phyloP scores from a whole-genome alignment of 2,797 vertebrate genomes.

The Aldrovandia affinis region DNA sequence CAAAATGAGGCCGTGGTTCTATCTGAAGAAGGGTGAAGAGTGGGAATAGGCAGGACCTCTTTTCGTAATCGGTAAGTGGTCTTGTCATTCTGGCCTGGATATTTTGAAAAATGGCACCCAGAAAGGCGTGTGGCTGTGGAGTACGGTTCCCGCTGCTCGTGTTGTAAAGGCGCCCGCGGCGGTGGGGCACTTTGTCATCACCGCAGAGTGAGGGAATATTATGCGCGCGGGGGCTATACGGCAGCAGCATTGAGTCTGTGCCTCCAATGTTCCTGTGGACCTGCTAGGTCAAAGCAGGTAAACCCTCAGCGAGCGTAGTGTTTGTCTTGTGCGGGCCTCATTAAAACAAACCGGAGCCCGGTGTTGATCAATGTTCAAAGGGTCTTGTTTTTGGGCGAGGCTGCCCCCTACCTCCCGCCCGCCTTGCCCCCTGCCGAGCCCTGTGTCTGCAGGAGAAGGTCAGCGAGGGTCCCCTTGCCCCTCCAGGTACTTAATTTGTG shows the following conservation, averaged over 20 bases:
- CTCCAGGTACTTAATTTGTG: constrained; percentile 8
- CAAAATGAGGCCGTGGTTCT: not conserved
- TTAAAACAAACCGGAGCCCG: not conserved
- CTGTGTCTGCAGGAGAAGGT: constrained; percentile 52
- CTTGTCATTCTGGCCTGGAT: not conserved
- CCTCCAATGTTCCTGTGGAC: too few relatives aligned
- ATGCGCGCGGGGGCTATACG: too few relatives aligned
- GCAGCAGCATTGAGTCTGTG: too few relatives aligned
- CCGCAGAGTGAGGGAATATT: too few relatives aligned
- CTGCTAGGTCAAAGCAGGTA: not conserved
- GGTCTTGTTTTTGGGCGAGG: not conserved
- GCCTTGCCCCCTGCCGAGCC: not conserved
- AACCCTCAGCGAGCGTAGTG: not conserved
- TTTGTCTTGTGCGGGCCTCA: not conserved
- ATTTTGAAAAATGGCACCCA: not conserved
- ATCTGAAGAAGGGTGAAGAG: not conserved
- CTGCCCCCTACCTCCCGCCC: not conserved
- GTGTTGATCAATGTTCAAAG: not conserved
- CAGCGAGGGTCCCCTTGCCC: constrained; percentile 66
- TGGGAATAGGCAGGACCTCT: not conserved
- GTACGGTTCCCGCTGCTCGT: too few relatives aligned
- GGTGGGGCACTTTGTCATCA: too few relatives aligned
- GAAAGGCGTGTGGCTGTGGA: not conserved
- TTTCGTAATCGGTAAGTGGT: not conserved
- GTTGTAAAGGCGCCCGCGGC: too few relatives aligned